Percentiles rank a stretch among this genome's conserved stretches.
These are phyloP conservation scores for Cyanistes caeruleus DNA, from an alignment of 2,113 vertebrate genomes.

Conservation along the genomic window DNA sequence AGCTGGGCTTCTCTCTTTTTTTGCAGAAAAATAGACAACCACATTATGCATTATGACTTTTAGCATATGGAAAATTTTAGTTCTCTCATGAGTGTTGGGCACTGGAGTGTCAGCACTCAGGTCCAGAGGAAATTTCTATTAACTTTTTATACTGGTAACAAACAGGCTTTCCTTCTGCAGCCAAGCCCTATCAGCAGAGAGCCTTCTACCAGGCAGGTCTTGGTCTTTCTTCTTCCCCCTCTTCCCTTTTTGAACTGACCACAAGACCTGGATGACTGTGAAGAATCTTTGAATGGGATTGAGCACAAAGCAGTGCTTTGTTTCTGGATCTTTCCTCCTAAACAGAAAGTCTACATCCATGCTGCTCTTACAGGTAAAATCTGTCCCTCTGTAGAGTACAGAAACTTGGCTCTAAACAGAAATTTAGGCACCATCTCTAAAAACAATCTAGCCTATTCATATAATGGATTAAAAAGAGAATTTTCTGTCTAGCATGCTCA, in stretches of 20 bases:
- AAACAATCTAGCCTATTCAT: background rate
- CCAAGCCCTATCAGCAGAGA: background rate
- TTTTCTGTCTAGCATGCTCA: background rate
- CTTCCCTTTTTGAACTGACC: background rate
- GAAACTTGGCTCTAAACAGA: background rate
- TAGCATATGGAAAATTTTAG: background rate
- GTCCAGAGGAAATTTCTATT: background rate
- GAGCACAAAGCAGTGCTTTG: background rate
- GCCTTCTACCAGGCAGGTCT: background rate
- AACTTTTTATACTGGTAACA: fast-evolving
- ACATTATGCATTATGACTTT: background rate
- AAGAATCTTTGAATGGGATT: background rate
- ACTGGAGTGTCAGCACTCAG: background rate
- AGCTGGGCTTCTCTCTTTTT: background rate
- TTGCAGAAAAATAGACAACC: background rate
- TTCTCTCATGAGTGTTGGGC: background rate
- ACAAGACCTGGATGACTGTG: background rate
- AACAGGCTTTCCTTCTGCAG: background rate
- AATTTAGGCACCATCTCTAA: background rate
- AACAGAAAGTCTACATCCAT: background rate
- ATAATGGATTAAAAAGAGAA: background rate
- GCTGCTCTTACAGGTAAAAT: background rate
- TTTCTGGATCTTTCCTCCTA: background rate
- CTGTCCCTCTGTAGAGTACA: background rate
- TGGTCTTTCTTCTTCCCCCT: background rate